Base-by-base conservation (phyloP, 2,113 vertebrate species). In the Centropus bengalensis region DNA sequence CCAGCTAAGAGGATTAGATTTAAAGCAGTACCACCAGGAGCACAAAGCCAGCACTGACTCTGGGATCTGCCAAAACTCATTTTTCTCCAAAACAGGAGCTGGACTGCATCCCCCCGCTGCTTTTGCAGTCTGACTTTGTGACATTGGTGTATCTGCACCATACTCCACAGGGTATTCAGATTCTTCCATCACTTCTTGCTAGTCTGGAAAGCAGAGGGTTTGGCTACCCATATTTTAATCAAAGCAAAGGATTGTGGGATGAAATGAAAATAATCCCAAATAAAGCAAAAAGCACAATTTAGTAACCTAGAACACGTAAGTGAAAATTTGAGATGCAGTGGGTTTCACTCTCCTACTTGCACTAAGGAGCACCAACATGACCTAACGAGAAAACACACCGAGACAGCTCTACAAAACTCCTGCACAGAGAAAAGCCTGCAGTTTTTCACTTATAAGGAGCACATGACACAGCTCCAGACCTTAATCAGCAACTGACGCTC, bases 1-100 rank as follows among this genome's bases (percentile, higher is more conserved):
- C 62, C 32, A 2, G 82, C 40, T 89, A 89, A 93, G 78, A 94
- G 93, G 95, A 96, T 93, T 85, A 87, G 44, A 56, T 91, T 86
- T 93, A 68, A 86, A 86, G 91, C 33, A 84, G 84, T 15, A 95
- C 75, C 85, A 94, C 85, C 71, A 69, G 75, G 85, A 95, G 59
- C 78, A 73, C 23, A 60, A 82, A 81, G 76, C 42, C 88, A 87
- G 42, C 67, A 64, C 66, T 23, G 62, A 15, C 67, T 64, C 58
- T 66, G 42, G 59, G 86, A 86, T 62, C 51, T 88, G 93, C 89
- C 93, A 91, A 54, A 90, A 42, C 68, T 38, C 8, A 93, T 80
- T 83, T 83, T 59, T 77, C 71, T 49, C 59, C 8, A 4, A 68
- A 79, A 30, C 0, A 58, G 44, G 33, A 60, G 32, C 12, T 8